A percentile compares a stretch with the other conserved stretches of the same genome.
Conservation (phyloP, 2,888 invertebrate genomes). For the Thymelicus sylvestris region DNA sequence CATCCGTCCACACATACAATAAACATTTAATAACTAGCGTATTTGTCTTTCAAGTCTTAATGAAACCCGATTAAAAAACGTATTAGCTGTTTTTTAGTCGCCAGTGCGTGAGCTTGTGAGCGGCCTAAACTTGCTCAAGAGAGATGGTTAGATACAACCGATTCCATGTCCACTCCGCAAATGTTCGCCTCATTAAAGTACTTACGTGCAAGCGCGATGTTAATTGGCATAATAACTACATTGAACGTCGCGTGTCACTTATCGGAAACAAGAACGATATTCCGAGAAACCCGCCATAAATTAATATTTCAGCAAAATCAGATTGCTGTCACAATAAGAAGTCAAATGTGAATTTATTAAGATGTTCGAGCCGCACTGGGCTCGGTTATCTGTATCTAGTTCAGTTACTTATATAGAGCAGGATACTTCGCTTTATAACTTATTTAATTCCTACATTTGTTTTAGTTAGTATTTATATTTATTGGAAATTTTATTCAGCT, state of each 20-base stretch:
- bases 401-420: not conserved
- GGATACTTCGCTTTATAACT: no score
- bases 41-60: conserved; percentile 12
- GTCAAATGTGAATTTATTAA: conserved; percentile 29
- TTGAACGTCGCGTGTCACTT: conserved; percentile 45
- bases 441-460: no score
- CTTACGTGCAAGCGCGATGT: conserved; percentile 41
- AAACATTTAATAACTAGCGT: not conserved
- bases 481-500: no score
- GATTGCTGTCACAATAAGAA: conserved; percentile 38
- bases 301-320: conserved; percentile 47
- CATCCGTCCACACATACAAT: not conserved
- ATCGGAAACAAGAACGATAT: conserved; percentile 44
- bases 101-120: conserved; percentile 10
- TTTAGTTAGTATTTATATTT: no score
- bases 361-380: conserved; percentile 13
- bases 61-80: conserved; percentile 5
- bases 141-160: conserved; percentile 30
- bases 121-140: conserved; percentile 12
- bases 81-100: not conserved
- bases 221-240: conserved; percentile 49
- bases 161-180: conserved; percentile 29
- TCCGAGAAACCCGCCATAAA: conserved; percentile 46
- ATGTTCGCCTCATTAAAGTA: conserved; percentile 37
- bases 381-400: conserved; percentile 2